Conservation (phyloP, 2,888 invertebrate species). For the Cepaea hortensis region DNA sequence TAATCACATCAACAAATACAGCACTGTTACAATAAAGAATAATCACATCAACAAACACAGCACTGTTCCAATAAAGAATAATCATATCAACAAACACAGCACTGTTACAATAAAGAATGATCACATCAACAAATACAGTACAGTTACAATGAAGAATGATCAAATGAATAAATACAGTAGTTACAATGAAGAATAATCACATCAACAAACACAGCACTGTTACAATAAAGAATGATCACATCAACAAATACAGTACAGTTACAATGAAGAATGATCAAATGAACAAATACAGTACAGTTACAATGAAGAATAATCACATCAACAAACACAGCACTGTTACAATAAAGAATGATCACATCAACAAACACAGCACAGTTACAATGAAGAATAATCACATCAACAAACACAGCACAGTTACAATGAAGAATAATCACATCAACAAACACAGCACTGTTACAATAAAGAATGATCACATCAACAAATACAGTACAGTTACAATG, state of each 20-base stretch:
- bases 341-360: not conserved
- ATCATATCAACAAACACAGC: not conserved
- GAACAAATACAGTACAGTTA: not conserved
- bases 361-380: not conserved
- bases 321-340: not conserved
- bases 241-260: not conserved
- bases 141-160: not conserved
- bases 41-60: not conserved
- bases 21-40: not conserved
- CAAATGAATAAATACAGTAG: not conserved
- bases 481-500: not conserved
- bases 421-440: not conserved
- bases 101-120: not conserved
- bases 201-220: not conserved
- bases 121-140: not conserved
- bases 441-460: not conserved
- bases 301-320: not conserved
- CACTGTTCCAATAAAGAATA: not conserved
- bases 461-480: not conserved
- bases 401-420: not conserved
- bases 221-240: not conserved
- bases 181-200: not conserved
- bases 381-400: not conserved
- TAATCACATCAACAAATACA: not conserved
- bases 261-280: not conserved